Evolutionary conservation across 1,140 invertebrate species (phyloP), one percentile per base, ranked within the genome.

Genomic region (Dryas iulia): DNA sequence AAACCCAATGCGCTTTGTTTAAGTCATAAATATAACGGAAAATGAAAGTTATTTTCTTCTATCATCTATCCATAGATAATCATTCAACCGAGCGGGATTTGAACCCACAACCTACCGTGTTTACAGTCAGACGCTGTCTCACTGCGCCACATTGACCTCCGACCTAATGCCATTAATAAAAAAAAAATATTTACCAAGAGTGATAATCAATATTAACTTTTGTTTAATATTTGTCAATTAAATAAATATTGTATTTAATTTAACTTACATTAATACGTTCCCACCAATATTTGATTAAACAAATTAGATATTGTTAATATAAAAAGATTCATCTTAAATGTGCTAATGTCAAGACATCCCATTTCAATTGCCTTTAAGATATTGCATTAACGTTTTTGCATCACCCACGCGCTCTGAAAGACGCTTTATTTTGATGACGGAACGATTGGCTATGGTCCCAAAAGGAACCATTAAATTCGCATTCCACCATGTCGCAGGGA

Each of bases 371-470:
- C 70, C 59, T 35, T 59, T 66, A 63, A 35, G 60, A 57, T 57
- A 35, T 47, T 61, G 64, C 61, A 60, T 68, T 60, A 67, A 58
- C 39, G 68, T 70, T 70, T 70, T 70, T 69, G 60, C 61, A 70
- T 70, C 57, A 70, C 56, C 59, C 68, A 62, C 60, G 67, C 60
- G 67, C 28, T 59, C 52, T 8, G 30, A 54, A 60, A 64, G 61
- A 64, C 75, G 65, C 77, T 82, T 80, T 82, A 86, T 83, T 84
- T 81, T 86, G 78, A 86, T 86, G 84, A 83, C 81, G 78, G 79
- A 87, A 76, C 81, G 78, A 89, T 89, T 87, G 84, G 83, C 73
- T 74, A 83, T 77, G 83, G 83, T 83, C 69, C 77, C 78, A 80
- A 84, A 83, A 83, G 62, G 82, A 84, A 77, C 79, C 82, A 87